Percentiles rank a stretch among this genome's conserved stretches.
Conservation (phyloP, 1,140 invertebrate species). For the Drosophila miranda region DNA sequence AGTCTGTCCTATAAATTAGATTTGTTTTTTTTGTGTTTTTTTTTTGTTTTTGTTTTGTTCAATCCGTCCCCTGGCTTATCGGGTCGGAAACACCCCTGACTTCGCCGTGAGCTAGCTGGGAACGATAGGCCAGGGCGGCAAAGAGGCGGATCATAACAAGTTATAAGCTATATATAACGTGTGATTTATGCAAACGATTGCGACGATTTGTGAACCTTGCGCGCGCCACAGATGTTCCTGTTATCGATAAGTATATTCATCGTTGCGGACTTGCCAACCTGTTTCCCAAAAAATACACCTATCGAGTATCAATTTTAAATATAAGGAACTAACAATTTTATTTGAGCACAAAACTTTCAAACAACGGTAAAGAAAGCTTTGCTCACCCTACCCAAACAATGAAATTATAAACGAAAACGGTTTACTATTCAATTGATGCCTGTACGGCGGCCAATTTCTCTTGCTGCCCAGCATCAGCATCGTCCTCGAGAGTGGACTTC, state of each 20-base stretch:
- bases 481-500: neutral
- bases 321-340: constrained; percentile 35
- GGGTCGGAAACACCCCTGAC: too few species aligned
- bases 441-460: neutral
- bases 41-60: too few species aligned
- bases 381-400: neutral
- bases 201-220: constrained; percentile 41
- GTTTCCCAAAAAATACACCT: neutral
- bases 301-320: neutral
- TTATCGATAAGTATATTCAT: too few species aligned
- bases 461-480: neutral
- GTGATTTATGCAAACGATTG: constrained; percentile 53
- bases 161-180: constrained; percentile 53
- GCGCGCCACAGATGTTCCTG: constrained; percentile 14
- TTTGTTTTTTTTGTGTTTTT: too few species aligned
- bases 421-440: constrained; percentile 11
- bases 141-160: too few species aligned
- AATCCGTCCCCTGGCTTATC: too few species aligned
- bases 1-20: too few species aligned
- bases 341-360: neutral
- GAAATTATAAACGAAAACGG: constrained; percentile 1
- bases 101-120: too few species aligned
- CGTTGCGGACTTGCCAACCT: constrained; percentile 3
- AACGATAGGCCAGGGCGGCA: too few species aligned
- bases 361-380: neutral